phyloP scores from a whole-genome alignment of 2,888 invertebrate genomes.

The Amblyteles armatorius region DNA sequence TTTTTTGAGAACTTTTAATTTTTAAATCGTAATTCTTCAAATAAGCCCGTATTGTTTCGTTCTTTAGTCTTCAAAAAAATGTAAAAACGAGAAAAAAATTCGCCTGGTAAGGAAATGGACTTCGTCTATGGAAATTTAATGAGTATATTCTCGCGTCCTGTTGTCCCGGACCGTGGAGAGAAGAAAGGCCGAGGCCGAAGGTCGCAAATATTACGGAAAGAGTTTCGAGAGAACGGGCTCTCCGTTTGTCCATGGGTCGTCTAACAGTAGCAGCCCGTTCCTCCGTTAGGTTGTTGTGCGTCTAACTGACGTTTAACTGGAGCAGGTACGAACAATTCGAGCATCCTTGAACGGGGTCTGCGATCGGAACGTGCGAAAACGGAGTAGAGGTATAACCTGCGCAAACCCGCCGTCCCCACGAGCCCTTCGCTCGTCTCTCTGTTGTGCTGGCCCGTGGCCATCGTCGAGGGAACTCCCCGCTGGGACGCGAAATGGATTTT shows the following conservation, averaged over 20 bases:
- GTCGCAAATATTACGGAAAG: constrained; percentile 9
- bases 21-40: neutral
- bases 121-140: neutral
- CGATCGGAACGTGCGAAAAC: constrained; percentile 69
- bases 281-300: constrained; percentile 64
- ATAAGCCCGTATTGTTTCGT: neutral
- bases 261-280: constrained; percentile 69
- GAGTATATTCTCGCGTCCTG: neutral
- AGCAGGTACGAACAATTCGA: constrained; percentile 75
- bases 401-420: constrained; percentile 1
- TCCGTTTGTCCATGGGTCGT: constrained; percentile 38
- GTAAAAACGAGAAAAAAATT: neutral
- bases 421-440: neutral
- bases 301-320: constrained; percentile 77
- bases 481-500: constrained; percentile 69
- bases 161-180: neutral
- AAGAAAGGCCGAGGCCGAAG: neutral
- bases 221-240: constrained; percentile 31
- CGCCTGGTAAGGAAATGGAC: neutral
- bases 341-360: constrained; percentile 62
- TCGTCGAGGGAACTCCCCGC: constrained; percentile 60
- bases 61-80: neutral
- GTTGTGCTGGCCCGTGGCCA: constrained; percentile 41
- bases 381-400: constrained; percentile 17
- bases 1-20: neutral